phyloP scores from a whole-genome alignment of 2,888 invertebrate species.

The Lacanobia wlatinum region DNA sequence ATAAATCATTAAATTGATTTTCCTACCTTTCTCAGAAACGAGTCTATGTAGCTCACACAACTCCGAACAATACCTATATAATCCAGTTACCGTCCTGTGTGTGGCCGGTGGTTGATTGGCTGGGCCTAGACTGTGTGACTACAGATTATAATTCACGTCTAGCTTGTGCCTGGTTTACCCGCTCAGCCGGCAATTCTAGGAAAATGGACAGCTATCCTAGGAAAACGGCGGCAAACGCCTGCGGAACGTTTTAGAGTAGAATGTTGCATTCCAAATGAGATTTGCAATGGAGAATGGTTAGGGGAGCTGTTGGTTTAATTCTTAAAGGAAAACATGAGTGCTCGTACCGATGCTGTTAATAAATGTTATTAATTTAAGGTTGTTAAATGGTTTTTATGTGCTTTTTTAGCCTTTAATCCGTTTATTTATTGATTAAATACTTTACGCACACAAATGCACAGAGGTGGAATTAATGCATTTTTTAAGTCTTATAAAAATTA shows the following conservation, averaged over 20 bases:
- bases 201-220: neutral
- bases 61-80: neutral
- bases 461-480: too few species aligned
- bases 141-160: slow-evolving; percentile 30
- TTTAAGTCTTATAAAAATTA: too few species aligned
- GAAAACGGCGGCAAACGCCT: neutral
- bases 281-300: neutral
- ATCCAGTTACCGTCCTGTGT: neutral
- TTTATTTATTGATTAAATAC: too few species aligned
- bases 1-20: too few species aligned
- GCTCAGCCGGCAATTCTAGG: neutral
- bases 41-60: neutral
- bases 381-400: too few species aligned
- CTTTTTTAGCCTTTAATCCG: too few species aligned
- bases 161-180: slow-evolving; percentile 18
- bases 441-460: too few species aligned
- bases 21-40: neutral
- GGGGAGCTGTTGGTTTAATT: neutral
- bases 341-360: too few species aligned
- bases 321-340: too few species aligned
- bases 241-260: neutral
- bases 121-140: neutral
- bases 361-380: too few species aligned
- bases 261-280: slow-evolving; percentile 1
- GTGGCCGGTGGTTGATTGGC: neutral